Percentiles rank a stretch among this genome's conserved stretches.
Evolutionary conservation across 2,113 vertebrate genomes (phyloP).

Genomic region (Elaphurus davidianus): DNA sequence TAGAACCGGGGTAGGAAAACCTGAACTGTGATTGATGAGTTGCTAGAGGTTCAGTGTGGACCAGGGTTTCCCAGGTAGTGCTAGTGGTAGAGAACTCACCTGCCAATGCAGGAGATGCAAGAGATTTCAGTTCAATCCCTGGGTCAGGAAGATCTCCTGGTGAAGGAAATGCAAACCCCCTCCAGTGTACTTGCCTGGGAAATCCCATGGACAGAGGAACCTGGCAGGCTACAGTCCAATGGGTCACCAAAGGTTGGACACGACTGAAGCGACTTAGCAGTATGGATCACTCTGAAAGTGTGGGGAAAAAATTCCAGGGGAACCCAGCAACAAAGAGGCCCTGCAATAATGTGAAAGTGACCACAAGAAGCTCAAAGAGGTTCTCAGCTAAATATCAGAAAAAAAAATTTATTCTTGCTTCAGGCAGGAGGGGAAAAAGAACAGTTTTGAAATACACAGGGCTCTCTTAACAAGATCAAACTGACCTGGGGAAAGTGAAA

Average conservation of each 20-base stretch:
- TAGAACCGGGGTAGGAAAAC: neutral
- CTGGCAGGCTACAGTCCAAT: neutral
- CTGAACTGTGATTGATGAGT: neutral
- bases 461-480: neutral
- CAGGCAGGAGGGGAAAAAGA: neutral
- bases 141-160: neutral
- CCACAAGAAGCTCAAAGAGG: no score
- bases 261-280: neutral
- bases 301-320: neutral
- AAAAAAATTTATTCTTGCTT: neutral
- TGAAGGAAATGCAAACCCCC: neutral
- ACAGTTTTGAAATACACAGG: neutral
- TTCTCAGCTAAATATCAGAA: neutral
- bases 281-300: neutral
- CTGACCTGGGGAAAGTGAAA: neutral
- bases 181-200: neutral
- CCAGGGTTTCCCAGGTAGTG: neutral
- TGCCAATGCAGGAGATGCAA: neutral
- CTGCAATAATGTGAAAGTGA: neutral
- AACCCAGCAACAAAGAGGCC: neutral
- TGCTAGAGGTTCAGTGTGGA: neutral
- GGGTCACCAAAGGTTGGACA: neutral
- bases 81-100: neutral
- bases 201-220: neutral
- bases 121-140: neutral